phyloP scores from a whole-genome alignment of 2,888 invertebrate genomes.

The Scaptodrosophila latifasciaeformis region DNA sequence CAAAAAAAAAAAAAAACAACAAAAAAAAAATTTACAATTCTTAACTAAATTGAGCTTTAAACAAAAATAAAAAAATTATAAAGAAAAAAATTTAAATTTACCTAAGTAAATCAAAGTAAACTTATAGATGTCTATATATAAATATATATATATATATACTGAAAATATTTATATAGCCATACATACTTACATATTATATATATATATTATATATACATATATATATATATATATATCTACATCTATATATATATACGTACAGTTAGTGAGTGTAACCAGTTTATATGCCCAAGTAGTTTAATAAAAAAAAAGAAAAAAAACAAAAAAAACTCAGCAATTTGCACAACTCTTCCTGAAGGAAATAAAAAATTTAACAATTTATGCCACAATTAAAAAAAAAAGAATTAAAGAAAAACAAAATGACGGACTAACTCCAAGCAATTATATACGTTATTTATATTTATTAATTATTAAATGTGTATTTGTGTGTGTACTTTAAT shows the following conservation, averaged over 20 bases:
- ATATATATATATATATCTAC: constrained; percentile 1
- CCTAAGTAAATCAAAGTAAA: no score
- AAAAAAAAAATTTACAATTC: background rate
- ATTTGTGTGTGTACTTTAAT: constrained; percentile 41
- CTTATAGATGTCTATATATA: no score
- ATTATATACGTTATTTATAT: constrained; percentile 46
- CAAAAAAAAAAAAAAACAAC: background rate
- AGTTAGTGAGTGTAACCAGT: no score
- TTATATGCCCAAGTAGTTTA: no score
- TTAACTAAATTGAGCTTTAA: constrained; percentile 62
- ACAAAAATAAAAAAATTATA: constrained; percentile 18
- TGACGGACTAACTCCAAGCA: constrained; percentile 60
- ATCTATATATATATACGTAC: constrained; percentile 4
- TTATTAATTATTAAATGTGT: constrained; percentile 26
- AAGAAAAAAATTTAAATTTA: no score
- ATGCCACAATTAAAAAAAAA: constrained; percentile 52
- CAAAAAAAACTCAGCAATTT: constrained; percentile 31
- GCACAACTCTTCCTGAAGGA: constrained; percentile 67
- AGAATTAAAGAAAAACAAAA: background rate
- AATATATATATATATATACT: no score
- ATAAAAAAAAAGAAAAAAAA: background rate
- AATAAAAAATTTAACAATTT: constrained; percentile 45
- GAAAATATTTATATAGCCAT: background rate
- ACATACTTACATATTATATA: constrained; percentile 1
- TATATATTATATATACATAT: background rate